Evolutionary conservation across 2,888 invertebrate species (phyloP).

Genomic region (Adelphocoris suturalis): DNA sequence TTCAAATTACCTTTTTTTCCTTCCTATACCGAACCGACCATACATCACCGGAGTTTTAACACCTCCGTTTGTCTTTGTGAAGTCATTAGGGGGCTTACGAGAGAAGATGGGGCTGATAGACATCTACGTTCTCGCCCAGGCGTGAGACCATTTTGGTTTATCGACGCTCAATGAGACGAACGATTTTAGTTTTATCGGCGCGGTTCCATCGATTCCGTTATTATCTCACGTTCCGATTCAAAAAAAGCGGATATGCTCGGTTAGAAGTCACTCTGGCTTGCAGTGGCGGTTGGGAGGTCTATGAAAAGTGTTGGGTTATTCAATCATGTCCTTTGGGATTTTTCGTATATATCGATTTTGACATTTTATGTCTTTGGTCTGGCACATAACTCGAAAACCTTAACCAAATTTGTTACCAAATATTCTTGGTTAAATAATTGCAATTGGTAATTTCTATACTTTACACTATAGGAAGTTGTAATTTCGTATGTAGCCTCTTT

Average conservation of each 20-base stretch:
- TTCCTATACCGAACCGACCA: neutral
- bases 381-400: too few species aligned
- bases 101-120: neutral
- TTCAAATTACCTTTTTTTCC: constrained; percentile 56
- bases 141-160: constrained; percentile 1
- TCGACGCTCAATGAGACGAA: constrained; percentile 1
- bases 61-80: constrained; percentile 24
- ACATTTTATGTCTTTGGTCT: too few species aligned
- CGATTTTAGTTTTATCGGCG: neutral
- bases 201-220: neutral
- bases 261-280: neutral
- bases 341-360: too few species aligned
- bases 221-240: neutral
- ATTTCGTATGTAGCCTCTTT: too few species aligned
- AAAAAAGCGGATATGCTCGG: neutral
- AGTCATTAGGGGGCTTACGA: neutral
- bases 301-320: neutral
- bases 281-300: neutral
- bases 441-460: too few species aligned
- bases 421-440: too few species aligned
- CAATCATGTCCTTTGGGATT: too few species aligned
- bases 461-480: too few species aligned
- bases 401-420: too few species aligned
- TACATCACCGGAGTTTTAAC: constrained; percentile 42
- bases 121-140: constrained; percentile 12